Evolutionary conservation across 2,888 invertebrate genomes (phyloP).

Genomic region (Gnatocerus cornutus): DNA sequence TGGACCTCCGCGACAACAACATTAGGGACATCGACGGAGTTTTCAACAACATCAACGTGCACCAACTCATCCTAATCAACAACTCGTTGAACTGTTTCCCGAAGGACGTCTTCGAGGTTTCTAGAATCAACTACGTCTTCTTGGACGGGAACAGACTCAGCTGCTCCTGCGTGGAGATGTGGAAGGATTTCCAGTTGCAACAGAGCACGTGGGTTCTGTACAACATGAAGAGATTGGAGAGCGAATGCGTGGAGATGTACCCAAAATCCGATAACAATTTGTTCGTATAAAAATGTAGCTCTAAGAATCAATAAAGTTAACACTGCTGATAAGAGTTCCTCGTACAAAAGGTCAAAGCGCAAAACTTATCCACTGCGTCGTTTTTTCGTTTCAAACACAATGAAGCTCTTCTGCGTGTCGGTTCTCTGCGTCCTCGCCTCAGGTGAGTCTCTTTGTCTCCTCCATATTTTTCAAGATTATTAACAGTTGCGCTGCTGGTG

Average conservation of each 20-base stretch:
- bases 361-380: no score
- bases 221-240: conserved; percentile 5
- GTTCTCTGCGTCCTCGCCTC: not conserved
- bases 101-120: conserved; percentile 8
- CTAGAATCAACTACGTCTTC: conserved; percentile 11
- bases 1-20: conserved; percentile 4
- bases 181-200: conserved; percentile 5
- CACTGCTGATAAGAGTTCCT: no score
- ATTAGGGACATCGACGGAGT: not conserved
- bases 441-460: not conserved
- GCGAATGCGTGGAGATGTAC: not conserved
- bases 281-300: no score
- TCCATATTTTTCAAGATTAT: not conserved
- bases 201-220: conserved; percentile 2
- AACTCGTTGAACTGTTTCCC: conserved; percentile 15
- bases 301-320: no score
- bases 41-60: conserved; percentile 12
- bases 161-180: conserved; percentile 11
- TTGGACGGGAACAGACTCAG: conserved; percentile 4
- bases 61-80: conserved; percentile 12
- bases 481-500: not conserved
- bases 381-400: no score
- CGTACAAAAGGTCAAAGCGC: no score
- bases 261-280: no score
- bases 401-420: not conserved